Conservation (phyloP, 2,113 vertebrate species). For the Sorex araneus region DNA sequence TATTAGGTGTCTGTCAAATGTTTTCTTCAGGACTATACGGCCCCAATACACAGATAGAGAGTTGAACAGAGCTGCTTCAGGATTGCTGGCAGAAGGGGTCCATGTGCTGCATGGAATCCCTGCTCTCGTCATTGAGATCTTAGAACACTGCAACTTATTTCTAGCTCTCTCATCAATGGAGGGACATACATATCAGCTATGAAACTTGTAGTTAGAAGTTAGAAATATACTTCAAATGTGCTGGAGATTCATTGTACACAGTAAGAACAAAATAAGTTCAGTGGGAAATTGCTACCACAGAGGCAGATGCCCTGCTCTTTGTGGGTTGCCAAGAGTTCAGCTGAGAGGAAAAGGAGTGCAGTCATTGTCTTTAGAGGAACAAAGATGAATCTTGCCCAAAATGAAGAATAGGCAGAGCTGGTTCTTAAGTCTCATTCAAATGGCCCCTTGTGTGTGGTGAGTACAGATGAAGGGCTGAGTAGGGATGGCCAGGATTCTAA, state of each 20-base stretch:
- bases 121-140: neutral
- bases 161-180: neutral
- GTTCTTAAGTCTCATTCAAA: slow-evolving; percentile 73
- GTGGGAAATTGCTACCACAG: slow-evolving; percentile 66
- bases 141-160: accelerated
- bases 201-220: neutral
- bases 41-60: neutral
- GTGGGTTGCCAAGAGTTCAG: slow-evolving; percentile 67
- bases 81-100: neutral
- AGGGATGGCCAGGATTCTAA: slow-evolving; percentile 59
- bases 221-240: neutral
- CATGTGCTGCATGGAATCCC: too few relatives aligned
- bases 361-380: slow-evolving; percentile 69
- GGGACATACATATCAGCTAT: neutral
- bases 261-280: neutral
- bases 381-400: slow-evolving; percentile 72
- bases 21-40: accelerated
- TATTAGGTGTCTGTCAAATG: neutral
- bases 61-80: neutral
- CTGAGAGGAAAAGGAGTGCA: slow-evolving; percentile 61
- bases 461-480: slow-evolving; percentile 80
- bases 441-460: slow-evolving; percentile 70
- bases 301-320: slow-evolving; percentile 69
- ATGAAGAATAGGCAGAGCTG: slow-evolving; percentile 69
- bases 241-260: neutral